Base-by-base conservation (phyloP, 92 coral and sea anemone genomes). In the Epizoanthus illoricatus region DNA sequence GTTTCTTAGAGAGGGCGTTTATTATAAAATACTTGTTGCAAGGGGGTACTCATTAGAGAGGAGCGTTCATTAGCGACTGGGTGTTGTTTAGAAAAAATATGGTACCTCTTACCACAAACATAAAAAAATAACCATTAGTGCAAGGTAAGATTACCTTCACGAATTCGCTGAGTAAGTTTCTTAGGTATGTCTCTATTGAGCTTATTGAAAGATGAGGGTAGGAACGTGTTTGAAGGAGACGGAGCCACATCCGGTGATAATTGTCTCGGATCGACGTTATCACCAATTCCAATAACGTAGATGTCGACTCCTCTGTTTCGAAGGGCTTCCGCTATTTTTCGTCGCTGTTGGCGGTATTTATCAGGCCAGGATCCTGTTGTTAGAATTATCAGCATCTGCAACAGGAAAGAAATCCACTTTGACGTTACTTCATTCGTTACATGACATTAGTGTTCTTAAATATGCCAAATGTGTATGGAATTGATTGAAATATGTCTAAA, bases 231-330 rank as follows among this genome's bases (percentile, higher is more conserved):
- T 71, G 58, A 88, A 79, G 80, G 84, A 85, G 23, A 81, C 70
- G 47, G 97, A 85, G 41, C 89, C 62, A 19, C 88, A 74, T 15
- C 89, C 85, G 79, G 92, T 65, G 74, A 83, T 74, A 76, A 57
- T 60, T 43, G 85, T 88, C 74, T 88, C 13, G 81, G 80, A 59
- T 92, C 88, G 20, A 88, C 86, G 60, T 86, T 61, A 65, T 91
- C 92, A 4, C 92, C 94, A 0, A 92, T 83, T 55, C 94, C 97
- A 11, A 92, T 45, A 12, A 85, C 85, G 55, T 88, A 90, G 20
- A 88, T 81, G 19, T 83, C 85, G 36, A 92, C 81, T 45, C 94
- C 92, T 65, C 85, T 75, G 81, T 88, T 81, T 54, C 84, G 76
- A 18, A 92, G 84, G 24, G 47, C 81, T 73, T 65, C 85, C 5